Percentiles rank a stretch among this genome's conserved stretches.
Evolutionary conservation across 2,888 invertebrate genomes (phyloP).

Genomic region (Patella pellucida): DNA sequence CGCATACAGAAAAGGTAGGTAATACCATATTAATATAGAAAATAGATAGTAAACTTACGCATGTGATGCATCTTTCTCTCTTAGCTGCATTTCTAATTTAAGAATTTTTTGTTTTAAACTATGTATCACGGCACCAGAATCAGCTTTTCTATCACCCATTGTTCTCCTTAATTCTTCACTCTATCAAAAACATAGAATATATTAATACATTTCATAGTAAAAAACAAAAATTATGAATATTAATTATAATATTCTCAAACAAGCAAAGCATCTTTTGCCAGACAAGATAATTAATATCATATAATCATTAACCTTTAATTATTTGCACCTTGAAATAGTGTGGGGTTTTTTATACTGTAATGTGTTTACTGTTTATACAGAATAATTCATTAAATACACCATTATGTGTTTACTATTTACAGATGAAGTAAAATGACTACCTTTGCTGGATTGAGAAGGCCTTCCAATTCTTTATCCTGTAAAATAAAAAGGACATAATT

Average conservation of each 20-base stretch:
- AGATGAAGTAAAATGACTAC: conserved; percentile 16
- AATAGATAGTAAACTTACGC: conserved; percentile 47
- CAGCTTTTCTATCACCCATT: conserved; percentile 64
- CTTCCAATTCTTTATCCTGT: conserved; percentile 67
- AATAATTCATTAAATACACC: too few relatives aligned
- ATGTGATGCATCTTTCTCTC: conserved; percentile 65
- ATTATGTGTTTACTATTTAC: too few relatives aligned
- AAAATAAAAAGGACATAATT: conserved; percentile 21
- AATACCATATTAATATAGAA: background rate
- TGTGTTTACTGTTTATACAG: too few relatives aligned
- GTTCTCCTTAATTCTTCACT: conserved; percentile 67
- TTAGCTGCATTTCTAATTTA: conserved; percentile 67
- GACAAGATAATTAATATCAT: conserved; percentile 2
- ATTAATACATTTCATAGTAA: background rate
- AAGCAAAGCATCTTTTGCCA: conserved; percentile 1
- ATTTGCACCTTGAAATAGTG: too few relatives aligned
- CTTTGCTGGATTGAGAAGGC: conserved; percentile 61
- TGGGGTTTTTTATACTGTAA: too few relatives aligned
- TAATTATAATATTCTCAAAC: too few relatives aligned
- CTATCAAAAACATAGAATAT: conserved; percentile 40
- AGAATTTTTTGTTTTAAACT: conserved; percentile 70
- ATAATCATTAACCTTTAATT: background rate
- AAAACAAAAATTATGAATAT: too few relatives aligned
- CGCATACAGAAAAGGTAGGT: background rate
- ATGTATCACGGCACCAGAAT: conserved; percentile 66